Evolutionary conservation across 2,888 invertebrate species (phyloP).

Genomic region (Gisinianus flammeolus): DNA sequence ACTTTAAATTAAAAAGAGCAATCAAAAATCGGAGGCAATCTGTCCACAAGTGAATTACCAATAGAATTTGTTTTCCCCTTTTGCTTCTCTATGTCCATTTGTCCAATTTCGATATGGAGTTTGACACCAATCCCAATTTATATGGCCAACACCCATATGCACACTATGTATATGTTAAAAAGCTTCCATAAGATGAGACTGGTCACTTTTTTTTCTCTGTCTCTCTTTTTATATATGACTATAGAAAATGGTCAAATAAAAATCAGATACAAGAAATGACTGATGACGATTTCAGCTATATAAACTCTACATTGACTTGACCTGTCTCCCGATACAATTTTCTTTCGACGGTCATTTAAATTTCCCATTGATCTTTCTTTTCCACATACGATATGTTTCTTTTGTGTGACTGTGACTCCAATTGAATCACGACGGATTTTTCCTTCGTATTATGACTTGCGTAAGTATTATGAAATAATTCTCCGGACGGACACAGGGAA

Average conservation of each 20-base stretch:
- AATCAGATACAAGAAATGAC: slow-evolving; percentile 25
- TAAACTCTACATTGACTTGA: slow-evolving; percentile 22
- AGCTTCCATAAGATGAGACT: too few species aligned
- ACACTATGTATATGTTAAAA: neutral
- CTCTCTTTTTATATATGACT: neutral
- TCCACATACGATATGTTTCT: neutral
- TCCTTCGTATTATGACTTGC: neutral
- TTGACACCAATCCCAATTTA: neutral
- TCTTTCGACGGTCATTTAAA: neutral
- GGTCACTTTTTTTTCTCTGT: neutral
- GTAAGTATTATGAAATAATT: too few species aligned
- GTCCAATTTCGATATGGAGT: slow-evolving; percentile 15
- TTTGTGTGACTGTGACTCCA: neutral
- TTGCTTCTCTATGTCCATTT: neutral
- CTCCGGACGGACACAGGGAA: too few species aligned
- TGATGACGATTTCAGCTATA: slow-evolving; percentile 32
- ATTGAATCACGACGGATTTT: neutral
- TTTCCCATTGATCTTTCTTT: neutral
- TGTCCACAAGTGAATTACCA: slow-evolving; percentile 39
- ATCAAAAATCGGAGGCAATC: slow-evolving; percentile 36
- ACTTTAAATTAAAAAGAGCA: slow-evolving; percentile 11
- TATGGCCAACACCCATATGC: neutral
- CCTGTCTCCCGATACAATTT: neutral
- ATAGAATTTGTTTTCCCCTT: slow-evolving; percentile 16
- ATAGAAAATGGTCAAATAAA: slow-evolving; percentile 3